These are phyloP conservation scores for Cosmopolites sordidus DNA, from an alignment of 2,888 invertebrate genomes.

Conservation along the genomic window DNA sequence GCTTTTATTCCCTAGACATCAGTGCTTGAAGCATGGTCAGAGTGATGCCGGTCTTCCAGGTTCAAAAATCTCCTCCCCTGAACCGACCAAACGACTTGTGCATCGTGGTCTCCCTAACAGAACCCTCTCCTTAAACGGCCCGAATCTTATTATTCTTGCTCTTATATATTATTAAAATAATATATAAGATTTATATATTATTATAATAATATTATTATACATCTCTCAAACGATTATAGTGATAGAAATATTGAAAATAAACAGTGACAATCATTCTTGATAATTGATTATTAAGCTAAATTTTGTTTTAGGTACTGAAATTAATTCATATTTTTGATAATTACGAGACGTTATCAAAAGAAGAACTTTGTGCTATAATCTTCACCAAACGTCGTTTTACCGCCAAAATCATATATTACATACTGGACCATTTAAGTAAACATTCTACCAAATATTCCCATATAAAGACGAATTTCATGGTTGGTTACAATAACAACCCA, in stretches of 20 bases:
- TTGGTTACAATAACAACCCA: conserved; percentile 62
- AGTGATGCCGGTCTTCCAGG: no score
- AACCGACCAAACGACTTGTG: no score
- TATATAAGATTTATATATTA: not conserved
- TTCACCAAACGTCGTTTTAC: conserved; percentile 71
- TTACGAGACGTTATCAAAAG: conserved; percentile 44
- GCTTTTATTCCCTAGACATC: no score
- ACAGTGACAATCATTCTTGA: no score
- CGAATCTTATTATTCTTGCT: no score
- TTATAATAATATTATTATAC: not conserved
- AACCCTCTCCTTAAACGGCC: no score
- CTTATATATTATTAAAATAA: no score
- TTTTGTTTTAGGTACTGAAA: conserved; percentile 32
- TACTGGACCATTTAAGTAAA: conserved; percentile 55
- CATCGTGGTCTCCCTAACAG: no score
- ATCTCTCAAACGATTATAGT: not conserved
- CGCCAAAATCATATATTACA: conserved; percentile 68
- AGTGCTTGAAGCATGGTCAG: no score
- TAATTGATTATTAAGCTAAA: no score
- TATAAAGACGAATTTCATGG: conserved; percentile 66
- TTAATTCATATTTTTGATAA: conserved; percentile 60
- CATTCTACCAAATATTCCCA: conserved; percentile 53
- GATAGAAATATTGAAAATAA: not conserved
- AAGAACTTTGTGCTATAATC: conserved; percentile 63
- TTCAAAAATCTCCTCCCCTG: no score